Evolutionary conservation across 2,888 invertebrate species (phyloP).

Genomic region (Hyposoter dolosus): DNA sequence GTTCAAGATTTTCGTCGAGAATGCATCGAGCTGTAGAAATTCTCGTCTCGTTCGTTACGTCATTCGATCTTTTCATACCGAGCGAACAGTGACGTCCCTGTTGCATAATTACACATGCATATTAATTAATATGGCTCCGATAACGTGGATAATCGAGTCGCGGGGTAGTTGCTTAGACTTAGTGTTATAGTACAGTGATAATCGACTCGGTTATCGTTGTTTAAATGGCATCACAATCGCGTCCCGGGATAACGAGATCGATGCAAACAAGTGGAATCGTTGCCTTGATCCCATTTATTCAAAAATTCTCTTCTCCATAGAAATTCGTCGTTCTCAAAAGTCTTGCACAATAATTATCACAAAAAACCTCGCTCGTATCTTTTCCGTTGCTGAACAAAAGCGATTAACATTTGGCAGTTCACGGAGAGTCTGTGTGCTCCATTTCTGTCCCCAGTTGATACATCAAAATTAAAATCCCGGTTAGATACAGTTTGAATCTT

Average conservation of each 20-base stretch:
- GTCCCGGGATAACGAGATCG: background rate
- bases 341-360: conserved; percentile 12
- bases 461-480: too few relatives aligned
- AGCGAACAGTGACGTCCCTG: background rate
- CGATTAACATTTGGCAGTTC: conserved; percentile 53
- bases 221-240: conserved; percentile 2
- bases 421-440: conserved; percentile 17
- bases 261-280: background rate
- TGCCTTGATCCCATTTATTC: background rate
- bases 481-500: too few relatives aligned
- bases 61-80: conserved; percentile 29
- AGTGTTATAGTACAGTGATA: conserved; percentile 55
- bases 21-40: background rate
- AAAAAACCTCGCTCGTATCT: background rate
- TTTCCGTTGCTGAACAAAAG: background rate
- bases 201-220: conserved; percentile 15
- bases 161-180: conserved; percentile 44
- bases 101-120: conserved; percentile 50
- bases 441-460: background rate
- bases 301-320: background rate
- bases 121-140: conserved; percentile 62
- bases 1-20: conserved; percentile 35
- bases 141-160: conserved; percentile 62
- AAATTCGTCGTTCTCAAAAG: background rate
- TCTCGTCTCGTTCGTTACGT: conserved; percentile 38